A percentile compares a stretch with the other conserved stretches of the same genome.
Evolutionary conservation across 2,888 invertebrate species (phyloP).

Genomic region (Amblyteles armatorius): DNA sequence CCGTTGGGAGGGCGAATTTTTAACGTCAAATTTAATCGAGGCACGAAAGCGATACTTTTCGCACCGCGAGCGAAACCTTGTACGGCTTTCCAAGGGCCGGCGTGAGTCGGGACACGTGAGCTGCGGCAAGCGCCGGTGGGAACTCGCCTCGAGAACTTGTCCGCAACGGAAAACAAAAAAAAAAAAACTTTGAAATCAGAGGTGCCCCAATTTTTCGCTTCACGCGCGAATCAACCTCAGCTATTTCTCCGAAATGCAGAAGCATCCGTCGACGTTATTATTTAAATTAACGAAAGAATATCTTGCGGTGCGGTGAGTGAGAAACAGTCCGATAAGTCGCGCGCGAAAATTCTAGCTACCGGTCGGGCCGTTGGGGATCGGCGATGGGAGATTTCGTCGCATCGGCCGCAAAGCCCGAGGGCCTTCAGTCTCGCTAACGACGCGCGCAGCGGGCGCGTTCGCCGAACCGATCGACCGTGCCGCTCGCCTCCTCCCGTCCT

Average conservation of each 20-base stretch:
- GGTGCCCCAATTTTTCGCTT: background rate
- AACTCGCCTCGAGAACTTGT: background rate
- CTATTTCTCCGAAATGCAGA: background rate
- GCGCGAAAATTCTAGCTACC: background rate
- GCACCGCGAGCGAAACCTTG: constrained; percentile 67
- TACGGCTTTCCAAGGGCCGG: constrained; percentile 61
- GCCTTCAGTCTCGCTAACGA: constrained; percentile 12
- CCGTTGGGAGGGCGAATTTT: background rate
- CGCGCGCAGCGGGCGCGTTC: background rate
- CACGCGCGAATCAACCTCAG: too few relatives aligned
- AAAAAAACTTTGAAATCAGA: background rate
- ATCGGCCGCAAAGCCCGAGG: background rate
- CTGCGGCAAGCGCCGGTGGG: background rate
- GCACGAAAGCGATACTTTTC: constrained; percentile 50
- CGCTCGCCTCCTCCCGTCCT: background rate
- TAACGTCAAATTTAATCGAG: constrained; percentile 22
- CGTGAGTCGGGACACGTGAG: background rate
- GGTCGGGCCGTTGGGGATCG: background rate
- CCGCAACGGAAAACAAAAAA: background rate
- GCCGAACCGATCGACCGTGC: constrained; percentile 13
- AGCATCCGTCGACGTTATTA: too few relatives aligned
- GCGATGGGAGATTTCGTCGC: background rate
- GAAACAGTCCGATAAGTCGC: background rate
- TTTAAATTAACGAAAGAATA: too few relatives aligned
- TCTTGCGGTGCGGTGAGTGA: background rate